Evolutionary conservation across 2,888 invertebrate species (phyloP).

Genomic region (Eristalinus sepulchralis): DNA sequence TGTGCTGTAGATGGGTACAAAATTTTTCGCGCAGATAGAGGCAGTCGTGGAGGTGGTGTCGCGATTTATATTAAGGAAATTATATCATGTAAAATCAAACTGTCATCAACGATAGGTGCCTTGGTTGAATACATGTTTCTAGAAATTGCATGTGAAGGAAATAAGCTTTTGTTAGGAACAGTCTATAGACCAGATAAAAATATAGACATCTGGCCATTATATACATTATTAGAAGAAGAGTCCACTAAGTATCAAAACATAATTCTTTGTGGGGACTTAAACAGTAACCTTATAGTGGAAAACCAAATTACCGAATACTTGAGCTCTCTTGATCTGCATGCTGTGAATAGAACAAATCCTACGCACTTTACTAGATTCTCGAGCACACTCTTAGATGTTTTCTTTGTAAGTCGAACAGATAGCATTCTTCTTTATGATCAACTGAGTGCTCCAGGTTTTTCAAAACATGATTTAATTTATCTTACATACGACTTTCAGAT

Average conservation of each 20-base stretch:
- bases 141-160: neutral
- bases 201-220: too few relatives aligned
- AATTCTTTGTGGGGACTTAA: too few relatives aligned
- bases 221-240: too few relatives aligned
- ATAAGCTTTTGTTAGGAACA: neutral
- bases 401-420: too few relatives aligned
- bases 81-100: neutral
- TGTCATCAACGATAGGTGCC: neutral
- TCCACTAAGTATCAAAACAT: too few relatives aligned
- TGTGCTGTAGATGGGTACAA: neutral
- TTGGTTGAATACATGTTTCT: neutral
- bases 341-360: neutral
- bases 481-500: neutral
- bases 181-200: too few relatives aligned
- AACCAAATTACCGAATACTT: neutral
- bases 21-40: neutral
- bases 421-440: too few relatives aligned
- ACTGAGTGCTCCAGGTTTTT: neutral
- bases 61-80: neutral
- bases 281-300: too few relatives aligned
- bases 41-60: neutral
- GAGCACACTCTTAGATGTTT: neutral
- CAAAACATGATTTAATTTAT: neutral
- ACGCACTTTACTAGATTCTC: neutral
- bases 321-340: neutral